phyloP scores from a whole-genome alignment of 2,888 invertebrate species.

The Aplocera efformata region DNA sequence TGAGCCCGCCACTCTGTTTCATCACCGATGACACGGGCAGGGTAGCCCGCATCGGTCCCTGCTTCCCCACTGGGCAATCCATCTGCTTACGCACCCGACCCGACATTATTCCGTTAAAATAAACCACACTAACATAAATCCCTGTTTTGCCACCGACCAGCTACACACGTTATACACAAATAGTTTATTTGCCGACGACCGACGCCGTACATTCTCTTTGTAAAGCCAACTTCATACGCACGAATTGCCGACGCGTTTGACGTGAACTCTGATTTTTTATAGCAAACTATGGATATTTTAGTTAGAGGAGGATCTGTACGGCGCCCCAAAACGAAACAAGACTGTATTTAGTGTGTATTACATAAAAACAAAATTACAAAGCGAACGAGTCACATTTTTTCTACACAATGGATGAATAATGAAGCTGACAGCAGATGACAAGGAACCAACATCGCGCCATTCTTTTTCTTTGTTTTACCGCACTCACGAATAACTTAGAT shows the following conservation, averaged over 20 bases:
- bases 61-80: conserved; percentile 80
- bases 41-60: conserved; percentile 88
- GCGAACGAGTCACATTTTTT: conserved; percentile 76
- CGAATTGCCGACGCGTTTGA: conserved; percentile 28
- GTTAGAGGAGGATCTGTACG: conserved; percentile 35
- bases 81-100: conserved; percentile 84
- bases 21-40: conserved; percentile 87
- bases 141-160: conserved; percentile 42
- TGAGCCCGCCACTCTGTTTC: conserved; percentile 82
- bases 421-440: conserved; percentile 76
- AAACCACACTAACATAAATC: conserved; percentile 39
- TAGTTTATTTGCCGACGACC: conserved; percentile 62
- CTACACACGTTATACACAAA: conserved; percentile 52
- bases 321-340: conserved; percentile 46
- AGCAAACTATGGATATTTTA: conserved; percentile 13
- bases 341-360: conserved; percentile 52
- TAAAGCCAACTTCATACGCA: conserved; percentile 56
- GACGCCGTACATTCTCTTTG: conserved; percentile 68
- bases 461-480: conserved; percentile 42
- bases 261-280: conserved; percentile 9
- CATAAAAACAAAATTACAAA: conserved; percentile 66
- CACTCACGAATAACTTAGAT: conserved; percentile 24
- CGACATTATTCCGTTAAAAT: conserved; percentile 68
- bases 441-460: conserved; percentile 76
- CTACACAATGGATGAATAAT: conserved; percentile 77